These are phyloP conservation scores for Timema podura DNA, from an alignment of 2,888 invertebrate species.

Conservation along the genomic window DNA sequence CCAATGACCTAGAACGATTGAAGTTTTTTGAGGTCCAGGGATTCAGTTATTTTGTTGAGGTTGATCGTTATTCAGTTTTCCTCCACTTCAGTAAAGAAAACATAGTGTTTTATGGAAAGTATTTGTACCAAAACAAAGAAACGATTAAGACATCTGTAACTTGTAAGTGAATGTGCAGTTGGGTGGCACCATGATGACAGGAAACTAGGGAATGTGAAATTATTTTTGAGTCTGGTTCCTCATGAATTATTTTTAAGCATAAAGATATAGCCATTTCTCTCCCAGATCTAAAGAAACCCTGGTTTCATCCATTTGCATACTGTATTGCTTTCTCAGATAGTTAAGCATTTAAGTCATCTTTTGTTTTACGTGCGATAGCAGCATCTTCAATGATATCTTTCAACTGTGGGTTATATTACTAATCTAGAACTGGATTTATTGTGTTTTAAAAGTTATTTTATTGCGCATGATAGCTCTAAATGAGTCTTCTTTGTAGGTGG, in stretches of 20 bases:
- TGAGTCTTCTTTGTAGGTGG: conserved; percentile 5
- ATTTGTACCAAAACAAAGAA: not conserved
- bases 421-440: too few relatives aligned
- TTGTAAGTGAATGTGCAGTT: not conserved
- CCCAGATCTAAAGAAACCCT: too few relatives aligned
- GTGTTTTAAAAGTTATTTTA: too few relatives aligned
- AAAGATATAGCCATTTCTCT: not conserved
- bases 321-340: not conserved
- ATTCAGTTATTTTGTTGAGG: conserved; percentile 8
- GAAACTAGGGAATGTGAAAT: not conserved
- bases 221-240: not conserved
- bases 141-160: not conserved
- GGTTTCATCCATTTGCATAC: too few relatives aligned
- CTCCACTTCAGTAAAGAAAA: conserved; percentile 6
- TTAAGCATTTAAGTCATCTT: not conserved
- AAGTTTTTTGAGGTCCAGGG: not conserved
- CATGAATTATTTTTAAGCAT: not conserved
- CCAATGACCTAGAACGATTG: not conserved
- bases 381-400: too few relatives aligned
- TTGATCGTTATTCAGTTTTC: not conserved
- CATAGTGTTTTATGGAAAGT: not conserved
- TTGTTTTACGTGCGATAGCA: not conserved
- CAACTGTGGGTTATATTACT: too few relatives aligned
- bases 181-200: not conserved
- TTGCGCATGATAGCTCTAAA: not conserved